These are phyloP conservation scores for Aspiorhynchus laticeps DNA, from an alignment of 2,113 vertebrate genomes.

Conservation along the genomic window DNA sequence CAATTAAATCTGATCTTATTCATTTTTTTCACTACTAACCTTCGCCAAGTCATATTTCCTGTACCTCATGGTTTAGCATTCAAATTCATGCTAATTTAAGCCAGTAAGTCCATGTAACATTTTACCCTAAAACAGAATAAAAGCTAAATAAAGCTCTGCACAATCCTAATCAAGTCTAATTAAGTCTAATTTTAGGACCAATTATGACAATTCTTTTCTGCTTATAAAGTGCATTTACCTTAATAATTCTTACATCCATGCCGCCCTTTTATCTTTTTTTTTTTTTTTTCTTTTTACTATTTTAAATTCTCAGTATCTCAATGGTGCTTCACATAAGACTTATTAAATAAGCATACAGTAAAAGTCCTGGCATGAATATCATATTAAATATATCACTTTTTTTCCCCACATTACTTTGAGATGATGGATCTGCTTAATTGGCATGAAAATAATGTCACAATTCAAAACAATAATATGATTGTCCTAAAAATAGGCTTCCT, in stretches of 20 bases:
- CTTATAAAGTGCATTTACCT: not conserved
- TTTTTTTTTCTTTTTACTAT: not conserved
- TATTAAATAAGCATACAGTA: not conserved
- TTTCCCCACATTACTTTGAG: no score
- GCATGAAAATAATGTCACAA: not conserved
- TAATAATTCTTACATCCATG: not conserved
- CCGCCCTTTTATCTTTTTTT: not conserved
- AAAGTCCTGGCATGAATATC: no score
- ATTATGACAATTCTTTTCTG: not conserved
- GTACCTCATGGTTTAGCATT: not conserved
- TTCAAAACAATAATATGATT: not conserved
- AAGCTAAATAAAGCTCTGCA: not conserved
- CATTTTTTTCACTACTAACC: not conserved
- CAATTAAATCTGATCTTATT: slow-evolving; percentile 1
- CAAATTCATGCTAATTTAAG: not conserved
- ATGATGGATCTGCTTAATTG: not conserved
- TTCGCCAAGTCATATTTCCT: not conserved
- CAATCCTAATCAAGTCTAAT: not conserved
- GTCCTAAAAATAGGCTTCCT: not conserved
- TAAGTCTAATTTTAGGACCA: not conserved
- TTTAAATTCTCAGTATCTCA: not conserved
- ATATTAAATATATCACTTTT: not conserved
- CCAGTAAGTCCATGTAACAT: not conserved
- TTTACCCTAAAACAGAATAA: not conserved
- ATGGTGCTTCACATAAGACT: not conserved